Evolutionary conservation across 2,797 vertebrate species (phyloP).

Genomic region (Tragopan temminckii): DNA sequence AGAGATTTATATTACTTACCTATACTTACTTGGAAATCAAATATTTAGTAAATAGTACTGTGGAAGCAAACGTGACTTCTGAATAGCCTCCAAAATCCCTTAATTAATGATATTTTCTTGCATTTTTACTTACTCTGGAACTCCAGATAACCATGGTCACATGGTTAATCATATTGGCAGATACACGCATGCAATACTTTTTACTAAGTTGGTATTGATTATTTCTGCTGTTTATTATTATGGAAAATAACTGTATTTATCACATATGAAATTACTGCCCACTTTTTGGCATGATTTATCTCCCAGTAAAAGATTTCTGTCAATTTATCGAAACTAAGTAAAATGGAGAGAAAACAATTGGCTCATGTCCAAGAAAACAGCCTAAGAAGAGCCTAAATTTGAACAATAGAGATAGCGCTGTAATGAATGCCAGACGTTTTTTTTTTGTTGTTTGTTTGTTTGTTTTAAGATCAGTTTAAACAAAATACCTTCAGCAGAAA

Average conservation of each 20-base stretch:
- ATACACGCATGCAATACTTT: not conserved
- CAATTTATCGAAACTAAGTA: slow-evolving; percentile 10
- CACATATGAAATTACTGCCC: not conserved
- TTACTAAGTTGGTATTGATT: not conserved
- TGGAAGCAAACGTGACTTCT: not conserved
- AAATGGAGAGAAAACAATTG: not conserved
- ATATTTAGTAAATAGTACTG: not conserved
- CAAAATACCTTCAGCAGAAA: not conserved
- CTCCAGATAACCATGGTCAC: not conserved
- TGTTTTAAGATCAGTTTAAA: not conserved
- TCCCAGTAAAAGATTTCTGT: not conserved
- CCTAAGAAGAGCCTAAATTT: not conserved
- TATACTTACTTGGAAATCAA: not conserved
- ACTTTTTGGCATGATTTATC: not conserved
- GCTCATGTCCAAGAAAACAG: not conserved
- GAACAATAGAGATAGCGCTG: not conserved
- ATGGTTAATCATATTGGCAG: not conserved
- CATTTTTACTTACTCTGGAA: not conserved
- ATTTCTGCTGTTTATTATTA: not conserved
- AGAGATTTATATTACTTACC: not conserved
- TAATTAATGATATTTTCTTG: not conserved
- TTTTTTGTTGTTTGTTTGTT: not conserved
- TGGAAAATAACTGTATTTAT: not conserved
- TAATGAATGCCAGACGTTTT: not conserved
- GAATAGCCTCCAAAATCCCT: not conserved